A percentile compares a stretch with the other conserved stretches of the same genome.
These are phyloP conservation scores for Delichon dasypus DNA, from an alignment of 2,797 vertebrate genomes.

Conservation along the genomic window DNA sequence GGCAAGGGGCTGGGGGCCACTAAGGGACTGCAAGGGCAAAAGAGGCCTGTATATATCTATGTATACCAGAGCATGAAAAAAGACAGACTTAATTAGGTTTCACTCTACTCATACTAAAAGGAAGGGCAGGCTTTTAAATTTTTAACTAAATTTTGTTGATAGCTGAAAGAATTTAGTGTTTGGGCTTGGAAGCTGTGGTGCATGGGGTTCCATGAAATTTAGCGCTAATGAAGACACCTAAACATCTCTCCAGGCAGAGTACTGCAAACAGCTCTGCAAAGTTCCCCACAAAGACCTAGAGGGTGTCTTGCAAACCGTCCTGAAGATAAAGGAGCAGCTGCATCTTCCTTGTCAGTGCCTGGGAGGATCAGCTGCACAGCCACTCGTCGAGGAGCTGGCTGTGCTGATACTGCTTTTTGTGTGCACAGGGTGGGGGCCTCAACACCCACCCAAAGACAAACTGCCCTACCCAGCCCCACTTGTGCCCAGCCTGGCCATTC, in stretches of 20 bases:
- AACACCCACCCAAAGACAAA: not conserved
- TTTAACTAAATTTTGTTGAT: not conserved
- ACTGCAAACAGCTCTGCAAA: not conserved
- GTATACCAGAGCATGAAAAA: not conserved
- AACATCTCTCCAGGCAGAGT: not conserved
- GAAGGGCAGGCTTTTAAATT: not conserved
- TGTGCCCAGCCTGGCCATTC: not conserved
- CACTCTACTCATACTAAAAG: not conserved
- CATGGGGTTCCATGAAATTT: not conserved
- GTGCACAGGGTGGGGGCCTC: not conserved
- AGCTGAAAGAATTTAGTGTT: not conserved
- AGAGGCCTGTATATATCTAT: not conserved
- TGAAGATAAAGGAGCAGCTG: not conserved
- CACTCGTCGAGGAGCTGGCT: accelerated
- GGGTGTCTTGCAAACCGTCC: not conserved
- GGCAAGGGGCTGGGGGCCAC: not conserved
- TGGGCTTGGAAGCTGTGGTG: not conserved
- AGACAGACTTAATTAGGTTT: too few relatives aligned
- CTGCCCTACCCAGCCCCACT: not conserved
- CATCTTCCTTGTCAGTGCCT: not conserved
- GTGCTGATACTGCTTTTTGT: not conserved
- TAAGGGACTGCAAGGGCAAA: not conserved
- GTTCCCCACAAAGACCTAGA: not conserved
- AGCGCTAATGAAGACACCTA: not conserved
- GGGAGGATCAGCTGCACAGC: not conserved